Conservation (phyloP, 2,888 invertebrate genomes). For the Pollenia angustigena region DNA sequence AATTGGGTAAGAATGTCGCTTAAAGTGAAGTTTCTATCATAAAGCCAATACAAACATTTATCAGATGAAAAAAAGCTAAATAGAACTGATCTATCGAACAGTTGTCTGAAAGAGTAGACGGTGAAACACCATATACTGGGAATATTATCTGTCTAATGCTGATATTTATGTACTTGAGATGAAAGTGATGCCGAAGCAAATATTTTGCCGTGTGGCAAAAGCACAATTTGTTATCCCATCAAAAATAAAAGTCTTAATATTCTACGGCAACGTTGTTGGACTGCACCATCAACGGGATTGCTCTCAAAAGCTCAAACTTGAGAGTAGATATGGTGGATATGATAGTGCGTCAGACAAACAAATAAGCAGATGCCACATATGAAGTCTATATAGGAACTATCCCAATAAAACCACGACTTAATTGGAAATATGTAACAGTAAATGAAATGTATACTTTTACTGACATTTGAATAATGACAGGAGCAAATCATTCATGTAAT, state of each 20-base stretch:
- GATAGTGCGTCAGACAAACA: no score
- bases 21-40: background rate
- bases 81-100: no score
- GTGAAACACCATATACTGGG: background rate
- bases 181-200: background rate
- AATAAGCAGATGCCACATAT: no score
- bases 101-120: background rate
- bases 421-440: constrained; percentile 24
- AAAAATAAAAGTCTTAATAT: no score
- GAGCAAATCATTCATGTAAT: constrained; percentile 22
- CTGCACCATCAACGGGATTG: no score
- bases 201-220: no score
- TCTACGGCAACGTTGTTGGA: no score
- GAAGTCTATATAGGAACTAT: no score
- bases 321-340: no score
- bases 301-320: no score
- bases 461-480: constrained; percentile 20
- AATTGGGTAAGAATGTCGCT: background rate
- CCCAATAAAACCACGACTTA: no score
- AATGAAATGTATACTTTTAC: constrained; percentile 2
- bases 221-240: no score
- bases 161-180: background rate
- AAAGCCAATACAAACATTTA: background rate
- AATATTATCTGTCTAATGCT: background rate
- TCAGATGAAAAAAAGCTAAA: background rate